Percentiles rank a stretch among this genome's conserved stretches.
Conservation (phyloP, 2,888 invertebrate species). For the Trisateles emortualis region DNA sequence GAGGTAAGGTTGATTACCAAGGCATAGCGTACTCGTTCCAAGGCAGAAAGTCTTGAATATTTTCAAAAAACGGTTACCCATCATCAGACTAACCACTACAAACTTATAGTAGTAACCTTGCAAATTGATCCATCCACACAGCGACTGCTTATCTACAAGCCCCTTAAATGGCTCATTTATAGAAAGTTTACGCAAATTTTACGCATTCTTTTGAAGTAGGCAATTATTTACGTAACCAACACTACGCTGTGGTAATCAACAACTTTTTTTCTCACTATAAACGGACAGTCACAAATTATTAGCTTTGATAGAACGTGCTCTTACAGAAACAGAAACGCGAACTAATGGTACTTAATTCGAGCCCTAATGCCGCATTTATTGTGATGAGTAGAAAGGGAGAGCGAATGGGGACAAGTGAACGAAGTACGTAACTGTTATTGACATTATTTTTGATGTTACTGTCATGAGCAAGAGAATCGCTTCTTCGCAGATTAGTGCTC, state of each 20-base stretch:
- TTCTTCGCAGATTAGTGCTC: constrained; percentile 49
- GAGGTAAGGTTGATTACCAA: too few relatives aligned
- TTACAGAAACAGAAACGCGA: constrained; percentile 33
- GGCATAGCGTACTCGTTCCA: too few relatives aligned
- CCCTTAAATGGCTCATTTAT: neutral
- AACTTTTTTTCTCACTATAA: neutral
- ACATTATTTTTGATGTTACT: constrained; percentile 60
- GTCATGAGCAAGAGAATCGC: constrained; percentile 52
- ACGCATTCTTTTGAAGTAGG: neutral
- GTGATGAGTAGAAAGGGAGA: constrained; percentile 55
- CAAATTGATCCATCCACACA: too few relatives aligned
- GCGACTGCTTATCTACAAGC: too few relatives aligned
- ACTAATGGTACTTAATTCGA: constrained; percentile 47
- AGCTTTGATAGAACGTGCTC: constrained; percentile 5
- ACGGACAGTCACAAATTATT: constrained; percentile 6
- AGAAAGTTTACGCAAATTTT: neutral
- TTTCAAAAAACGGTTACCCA: too few relatives aligned
- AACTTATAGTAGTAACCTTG: too few relatives aligned
- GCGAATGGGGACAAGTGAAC: constrained; percentile 48
- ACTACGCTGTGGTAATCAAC: neutral
- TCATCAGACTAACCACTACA: too few relatives aligned
- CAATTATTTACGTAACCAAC: neutral
- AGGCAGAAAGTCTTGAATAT: too few relatives aligned
- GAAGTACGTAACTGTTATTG: constrained; percentile 54
- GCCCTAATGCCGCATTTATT: constrained; percentile 52